Evolutionary conservation across 2,888 invertebrate species (phyloP).

Genomic region (Zeuzera pyrina): DNA sequence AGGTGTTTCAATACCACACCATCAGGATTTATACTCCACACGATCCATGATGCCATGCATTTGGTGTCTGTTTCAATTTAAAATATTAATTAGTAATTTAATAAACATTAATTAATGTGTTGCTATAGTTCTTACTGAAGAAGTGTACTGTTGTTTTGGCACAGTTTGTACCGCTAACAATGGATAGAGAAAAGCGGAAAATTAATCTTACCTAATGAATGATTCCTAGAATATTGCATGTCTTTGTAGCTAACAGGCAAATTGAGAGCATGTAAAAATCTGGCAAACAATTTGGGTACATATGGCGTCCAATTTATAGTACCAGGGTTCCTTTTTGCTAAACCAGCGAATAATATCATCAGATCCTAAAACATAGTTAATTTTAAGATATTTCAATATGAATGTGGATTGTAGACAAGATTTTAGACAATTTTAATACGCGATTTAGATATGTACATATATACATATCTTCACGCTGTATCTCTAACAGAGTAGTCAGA

Average conservation of each 20-base stretch:
- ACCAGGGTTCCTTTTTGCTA: conserved; percentile 84
- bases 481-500: too few relatives aligned
- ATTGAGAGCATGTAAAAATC: conserved; percentile 81
- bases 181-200: neutral
- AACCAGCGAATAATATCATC: conserved; percentile 80
- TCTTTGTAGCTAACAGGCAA: conserved; percentile 86
- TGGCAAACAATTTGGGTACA: conserved; percentile 82
- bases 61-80: conserved; percentile 58
- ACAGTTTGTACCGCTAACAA: too few relatives aligned
- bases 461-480: too few relatives aligned
- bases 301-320: conserved; percentile 91
- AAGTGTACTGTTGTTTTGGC: too few relatives aligned
- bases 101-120: too few relatives aligned
- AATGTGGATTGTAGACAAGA: too few relatives aligned
- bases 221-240: conserved; percentile 69
- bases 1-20: conserved; percentile 81
- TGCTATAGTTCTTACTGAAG: too few relatives aligned
- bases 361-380: conserved; percentile 73
- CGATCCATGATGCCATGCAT: conserved; percentile 73
- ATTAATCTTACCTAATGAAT: conserved; percentile 51
- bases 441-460: too few relatives aligned
- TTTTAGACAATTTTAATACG: too few relatives aligned
- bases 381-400: too few relatives aligned
- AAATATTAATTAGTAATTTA: too few relatives aligned
- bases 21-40: conserved; percentile 77